Evolutionary conservation across 2,113 vertebrate species (phyloP).

Genomic region (Geococcyx californianus): DNA sequence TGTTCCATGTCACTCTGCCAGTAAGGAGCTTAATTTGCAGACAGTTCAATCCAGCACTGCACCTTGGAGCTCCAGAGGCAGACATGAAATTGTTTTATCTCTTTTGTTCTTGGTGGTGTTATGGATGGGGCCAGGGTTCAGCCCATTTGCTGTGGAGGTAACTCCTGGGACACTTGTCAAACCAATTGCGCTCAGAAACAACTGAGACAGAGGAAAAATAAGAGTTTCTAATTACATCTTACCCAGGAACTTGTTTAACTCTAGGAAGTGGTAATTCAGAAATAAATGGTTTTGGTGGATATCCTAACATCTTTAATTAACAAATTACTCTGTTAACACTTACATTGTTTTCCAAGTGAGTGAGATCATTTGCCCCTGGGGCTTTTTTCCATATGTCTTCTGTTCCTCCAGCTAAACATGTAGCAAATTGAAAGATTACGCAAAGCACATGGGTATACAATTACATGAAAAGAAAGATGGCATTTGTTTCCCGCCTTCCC

Average conservation of each 20-base stretch:
- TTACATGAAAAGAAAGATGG: slow-evolving; percentile 23
- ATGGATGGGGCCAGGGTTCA: not conserved
- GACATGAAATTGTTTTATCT: slow-evolving; percentile 63
- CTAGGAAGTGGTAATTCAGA: slow-evolving; percentile 49
- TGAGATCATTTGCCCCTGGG: slow-evolving; percentile 46
- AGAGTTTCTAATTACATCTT: slow-evolving; percentile 53
- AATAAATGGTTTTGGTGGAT: slow-evolving; percentile 54
- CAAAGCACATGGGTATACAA: slow-evolving; percentile 25
- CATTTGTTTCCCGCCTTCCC: not conserved
- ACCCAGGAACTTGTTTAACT: slow-evolving; percentile 32
- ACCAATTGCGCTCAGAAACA: slow-evolving; percentile 50
- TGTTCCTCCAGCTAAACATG: slow-evolving; percentile 51
- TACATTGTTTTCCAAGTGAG: slow-evolving; percentile 60
- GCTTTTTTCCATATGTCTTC: slow-evolving; percentile 59
- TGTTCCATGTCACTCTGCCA: not conserved
- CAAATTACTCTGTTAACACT: slow-evolving; percentile 61
- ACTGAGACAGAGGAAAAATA: slow-evolving; percentile 15
- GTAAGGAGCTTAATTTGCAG: slow-evolving; percentile 35
- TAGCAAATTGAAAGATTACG: slow-evolving; percentile 44
- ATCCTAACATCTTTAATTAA: slow-evolving; percentile 71
- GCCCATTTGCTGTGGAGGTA: slow-evolving; percentile 53
- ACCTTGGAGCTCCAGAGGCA: not conserved
- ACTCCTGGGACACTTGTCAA: slow-evolving; percentile 56
- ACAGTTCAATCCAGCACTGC: slow-evolving; percentile 43
- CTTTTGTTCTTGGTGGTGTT: not conserved